Evolutionary conservation across 2,113 vertebrate species (phyloP).

Genomic region (Empidonax traillii): DNA sequence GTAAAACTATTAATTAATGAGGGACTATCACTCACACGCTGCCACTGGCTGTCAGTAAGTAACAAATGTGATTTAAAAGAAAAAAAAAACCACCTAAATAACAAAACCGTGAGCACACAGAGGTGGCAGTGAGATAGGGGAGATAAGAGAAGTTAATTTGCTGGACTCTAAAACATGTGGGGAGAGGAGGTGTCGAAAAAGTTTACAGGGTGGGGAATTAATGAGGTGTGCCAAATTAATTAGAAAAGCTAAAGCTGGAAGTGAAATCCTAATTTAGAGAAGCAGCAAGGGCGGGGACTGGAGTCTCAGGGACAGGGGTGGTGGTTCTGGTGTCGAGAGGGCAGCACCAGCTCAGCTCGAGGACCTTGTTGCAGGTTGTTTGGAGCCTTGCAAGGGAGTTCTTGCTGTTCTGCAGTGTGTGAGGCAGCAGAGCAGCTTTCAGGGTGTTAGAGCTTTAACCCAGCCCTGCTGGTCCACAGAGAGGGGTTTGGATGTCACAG

Average conservation of each 20-base stretch:
- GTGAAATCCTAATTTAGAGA: neutral
- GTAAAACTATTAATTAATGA: constrained; percentile 52
- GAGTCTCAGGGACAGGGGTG: neutral
- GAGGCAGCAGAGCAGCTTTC: too few relatives aligned
- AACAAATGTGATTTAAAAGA: neutral
- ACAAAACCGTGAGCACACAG: neutral
- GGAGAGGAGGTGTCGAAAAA: neutral
- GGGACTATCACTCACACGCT: neutral
- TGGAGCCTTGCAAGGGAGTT: neutral
- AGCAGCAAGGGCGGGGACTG: neutral
- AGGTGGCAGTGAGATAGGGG: neutral
- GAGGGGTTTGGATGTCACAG: neutral
- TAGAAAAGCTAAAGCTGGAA: neutral
- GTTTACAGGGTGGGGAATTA: neutral
- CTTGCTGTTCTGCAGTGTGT: too few relatives aligned
- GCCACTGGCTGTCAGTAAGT: neutral
- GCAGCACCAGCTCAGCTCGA: neutral
- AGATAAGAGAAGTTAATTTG: constrained; percentile 20
- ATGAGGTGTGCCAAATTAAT: neutral
- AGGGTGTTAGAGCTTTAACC: neutral
- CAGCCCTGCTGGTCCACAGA: neutral
- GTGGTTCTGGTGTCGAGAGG: neutral
- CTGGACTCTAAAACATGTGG: neutral
- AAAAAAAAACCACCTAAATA: neutral
- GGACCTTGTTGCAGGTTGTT: neutral